Base-by-base conservation (phyloP, 2,113 vertebrate genomes). In the Charina bottae region DNA sequence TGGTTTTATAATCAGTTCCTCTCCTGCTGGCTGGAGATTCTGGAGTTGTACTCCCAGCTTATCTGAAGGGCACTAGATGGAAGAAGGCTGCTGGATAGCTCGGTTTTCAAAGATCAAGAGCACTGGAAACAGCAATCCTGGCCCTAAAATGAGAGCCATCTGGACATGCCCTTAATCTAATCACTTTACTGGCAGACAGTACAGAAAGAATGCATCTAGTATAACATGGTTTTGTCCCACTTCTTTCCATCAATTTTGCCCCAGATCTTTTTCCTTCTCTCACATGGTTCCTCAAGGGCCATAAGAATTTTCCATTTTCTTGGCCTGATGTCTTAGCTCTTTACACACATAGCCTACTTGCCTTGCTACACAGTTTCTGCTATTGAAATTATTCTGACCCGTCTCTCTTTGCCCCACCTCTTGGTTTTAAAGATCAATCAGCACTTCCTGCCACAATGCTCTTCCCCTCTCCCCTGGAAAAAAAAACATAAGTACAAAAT, bases 381-480 rank as follows among this genome's bases (percentile, higher is more conserved):
- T 21, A 53, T 96, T 97, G 96, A 96, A 95, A 93, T 95, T 91
- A 94, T 92, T 91, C 92, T 96, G 90, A 93, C 89, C 93, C 93
- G 93, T 95, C 94, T 93, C 92, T 96, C 90, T 95, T 95, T 49
- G 13, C 46, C 83, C 68, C 96, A 93, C 95, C 93, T 90, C 92
- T 92, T 94, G 93, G 91, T 95, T 97, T 89, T 93, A 85, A 94
- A 96, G 95, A 91, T 95, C 92, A 93, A 96, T 95, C 96, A 97
- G 95, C 96, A 94, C 97, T 97, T 97, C 97, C 97, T 97, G 95
- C 95, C 95, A 54, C 93, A 68, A 94, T 94, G 95, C 96, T 96
- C 90, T 95, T 93, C 96, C 78, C 83, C 53, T 94, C 78, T 85
- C 94, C 78, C 46, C 95, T 95, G 94, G 87, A 93, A 96, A 95